Base-by-base conservation (phyloP, 2,797 vertebrate species). In the Thamnophis elegans region DNA sequence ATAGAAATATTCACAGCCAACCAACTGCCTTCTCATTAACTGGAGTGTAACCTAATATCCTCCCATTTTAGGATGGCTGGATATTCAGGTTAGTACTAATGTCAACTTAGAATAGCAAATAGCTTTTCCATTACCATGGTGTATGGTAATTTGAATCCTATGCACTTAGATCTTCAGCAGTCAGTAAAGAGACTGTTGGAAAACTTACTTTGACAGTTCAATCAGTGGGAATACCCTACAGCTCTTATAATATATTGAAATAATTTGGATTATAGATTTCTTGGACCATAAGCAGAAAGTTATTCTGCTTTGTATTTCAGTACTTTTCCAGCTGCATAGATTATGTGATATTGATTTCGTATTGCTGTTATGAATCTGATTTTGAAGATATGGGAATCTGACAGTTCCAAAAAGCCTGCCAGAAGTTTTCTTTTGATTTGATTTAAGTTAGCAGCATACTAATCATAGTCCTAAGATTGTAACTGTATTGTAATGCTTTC, bases 401-500 rank as follows among this genome's bases (percentile, higher is more conserved):
- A 58, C 14, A 42, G 36, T 82, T 82, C 10, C 4, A 47, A 10
- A 82, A 82, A 47, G 28, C 47, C 47, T 51, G 47, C 47, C 47
- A 51, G 4, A 22, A 10, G 25, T 18, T 5, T 55, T 95, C 1
- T 54, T 53, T 0, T 18, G n/a, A 25, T 0, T 54, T 88, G 54
- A 0, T 0, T 58, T 68, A 28, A 78, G n/a, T 36, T 68, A 68
- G 54, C 58, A 91, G 62, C 56, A 86, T 18, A 56, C 12, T 68
- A n/a, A 68, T 7, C 11, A 51, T 4, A n/a, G 42, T 88, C 14
- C 32, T 59, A 85, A 36, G 7, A 78, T 20, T 93, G 78, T 91
- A 87, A 93, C 87, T 36, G 10, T 13, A 0, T n/a, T 90, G 12
- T 90, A 42, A 90, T 96, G 3, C 60, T 93, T 89, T 93, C 78